These are phyloP conservation scores for Amphipoea lucens DNA, from an alignment of 2,888 invertebrate genomes.

Conservation along the genomic window DNA sequence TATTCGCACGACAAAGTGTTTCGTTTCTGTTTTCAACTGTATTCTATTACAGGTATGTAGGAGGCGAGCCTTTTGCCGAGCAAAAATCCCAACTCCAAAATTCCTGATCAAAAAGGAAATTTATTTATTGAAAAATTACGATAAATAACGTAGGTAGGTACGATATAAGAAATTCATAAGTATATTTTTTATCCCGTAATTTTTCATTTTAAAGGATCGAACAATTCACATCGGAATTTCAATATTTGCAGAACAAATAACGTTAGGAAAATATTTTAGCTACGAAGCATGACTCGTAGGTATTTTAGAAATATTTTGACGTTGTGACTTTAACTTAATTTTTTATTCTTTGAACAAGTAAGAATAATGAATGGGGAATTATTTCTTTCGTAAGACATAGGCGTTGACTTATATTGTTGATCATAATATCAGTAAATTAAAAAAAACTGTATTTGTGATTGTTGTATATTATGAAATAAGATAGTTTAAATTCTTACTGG, in stretches of 20 bases:
- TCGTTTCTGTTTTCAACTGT: no score
- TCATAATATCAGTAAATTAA: neutral
- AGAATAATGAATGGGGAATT: neutral
- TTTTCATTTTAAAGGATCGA: conserved; percentile 1
- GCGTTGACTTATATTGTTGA: neutral
- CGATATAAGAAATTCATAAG: neutral
- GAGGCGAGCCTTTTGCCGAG: neutral
- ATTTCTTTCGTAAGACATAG: neutral
- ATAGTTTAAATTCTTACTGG: no score
- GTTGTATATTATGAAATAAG: neutral
- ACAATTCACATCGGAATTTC: neutral
- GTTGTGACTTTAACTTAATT: neutral
- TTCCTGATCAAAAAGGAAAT: neutral
- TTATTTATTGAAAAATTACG: neutral
- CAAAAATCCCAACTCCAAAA: neutral
- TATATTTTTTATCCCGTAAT: neutral
- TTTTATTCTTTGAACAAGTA: neutral
- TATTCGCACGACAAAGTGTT: neutral
- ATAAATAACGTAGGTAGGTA: neutral
- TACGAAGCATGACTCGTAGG: neutral
- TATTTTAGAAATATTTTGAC: neutral
- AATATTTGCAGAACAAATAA: conserved; percentile 6
- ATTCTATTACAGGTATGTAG: neutral
- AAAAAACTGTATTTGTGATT: neutral
- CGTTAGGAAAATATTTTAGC: neutral